Base-by-base conservation (phyloP, 2,888 invertebrate species). In the Holacanthella duospinosa region DNA sequence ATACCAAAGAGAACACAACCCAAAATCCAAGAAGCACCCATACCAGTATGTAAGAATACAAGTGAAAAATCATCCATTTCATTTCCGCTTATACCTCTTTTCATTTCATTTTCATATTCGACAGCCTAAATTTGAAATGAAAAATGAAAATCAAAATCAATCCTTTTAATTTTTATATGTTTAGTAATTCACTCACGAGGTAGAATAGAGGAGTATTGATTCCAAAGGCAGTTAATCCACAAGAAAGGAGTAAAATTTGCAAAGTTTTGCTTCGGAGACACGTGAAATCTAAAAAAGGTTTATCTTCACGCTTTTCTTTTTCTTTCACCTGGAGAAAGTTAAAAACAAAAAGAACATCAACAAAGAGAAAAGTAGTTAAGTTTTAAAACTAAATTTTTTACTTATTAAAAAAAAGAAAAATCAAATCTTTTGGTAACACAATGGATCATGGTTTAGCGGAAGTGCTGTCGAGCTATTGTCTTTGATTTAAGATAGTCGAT, bases 131-230 rank as follows among this genome's bases (percentile, higher is more conserved):
- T n/a, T n/a, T n/a, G n/a, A n/a, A n/a, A n/a, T n/a, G n/a, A n/a
- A n/a, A n/a, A n/a, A n/a, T n/a, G n/a, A n/a, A n/a, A 65, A 60
- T 36, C 1, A 28, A 53, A 53, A 29, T 2, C 4, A n/a, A n/a
- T n/a, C n/a, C n/a, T n/a, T n/a, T n/a, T n/a, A 27, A 44, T 16
- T 36, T 36, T 36, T 36, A 36, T 36, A 9, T 9, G 16, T 9
- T 16, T 36, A 16, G 36, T 9, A 16, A 36, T 16, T 36, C 36
- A 9, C 54, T 58, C 75, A 84, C 84, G 79, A 92, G 78, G 76
- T 88, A 87, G 76, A 91, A 87, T 73, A 91, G 85, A 1, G 92
- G 92, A 0, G 89, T 88, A 75, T 88, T 88, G 73, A 90, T 86
- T 24, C 92, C 92, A 75, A 91, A 86, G 3, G 89, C 87, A 59